A percentile compares a stretch with the other conserved stretches of the same genome.
These are phyloP conservation scores for Miopithecus talapoin DNA, from an alignment of 2,797 vertebrate species.

Conservation along the genomic window DNA sequence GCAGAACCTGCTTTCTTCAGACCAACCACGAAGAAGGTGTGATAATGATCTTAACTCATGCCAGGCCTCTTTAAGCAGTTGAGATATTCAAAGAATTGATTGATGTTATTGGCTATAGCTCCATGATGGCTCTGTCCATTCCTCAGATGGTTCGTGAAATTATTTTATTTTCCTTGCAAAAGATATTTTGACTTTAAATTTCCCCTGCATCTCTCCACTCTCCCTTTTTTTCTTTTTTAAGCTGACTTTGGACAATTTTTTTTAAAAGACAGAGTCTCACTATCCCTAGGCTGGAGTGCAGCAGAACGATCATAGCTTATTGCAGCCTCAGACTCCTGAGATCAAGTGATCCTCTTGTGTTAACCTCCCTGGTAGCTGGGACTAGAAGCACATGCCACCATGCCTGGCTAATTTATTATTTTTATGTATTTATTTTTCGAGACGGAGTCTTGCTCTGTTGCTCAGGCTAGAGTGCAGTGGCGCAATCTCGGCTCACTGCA, in stretches of 20 bases:
- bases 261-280: background rate
- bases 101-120: accelerated
- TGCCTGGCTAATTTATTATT: background rate
- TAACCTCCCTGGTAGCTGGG: background rate
- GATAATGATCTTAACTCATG: background rate
- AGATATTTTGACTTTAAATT: background rate
- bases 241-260: background rate
- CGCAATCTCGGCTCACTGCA: too few relatives aligned
- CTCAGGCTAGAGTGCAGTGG: too few relatives aligned
- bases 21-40: accelerated
- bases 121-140: accelerated
- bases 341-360: background rate
- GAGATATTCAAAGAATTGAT: background rate
- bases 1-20: background rate
- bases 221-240: background rate
- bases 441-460: too few relatives aligned
- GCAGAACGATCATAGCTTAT: background rate
- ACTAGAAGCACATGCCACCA: background rate
- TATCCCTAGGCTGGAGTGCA: background rate
- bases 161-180: background rate
- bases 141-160: background rate
- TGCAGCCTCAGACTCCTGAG: background rate
- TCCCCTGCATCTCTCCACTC: background rate
- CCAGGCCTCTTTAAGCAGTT: background rate
- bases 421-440: too few relatives aligned